A percentile compares a stretch with the other conserved stretches of the same genome.
Conservation (phyloP, 2,888 invertebrate species). For the Nipponacmea schrenckii region DNA sequence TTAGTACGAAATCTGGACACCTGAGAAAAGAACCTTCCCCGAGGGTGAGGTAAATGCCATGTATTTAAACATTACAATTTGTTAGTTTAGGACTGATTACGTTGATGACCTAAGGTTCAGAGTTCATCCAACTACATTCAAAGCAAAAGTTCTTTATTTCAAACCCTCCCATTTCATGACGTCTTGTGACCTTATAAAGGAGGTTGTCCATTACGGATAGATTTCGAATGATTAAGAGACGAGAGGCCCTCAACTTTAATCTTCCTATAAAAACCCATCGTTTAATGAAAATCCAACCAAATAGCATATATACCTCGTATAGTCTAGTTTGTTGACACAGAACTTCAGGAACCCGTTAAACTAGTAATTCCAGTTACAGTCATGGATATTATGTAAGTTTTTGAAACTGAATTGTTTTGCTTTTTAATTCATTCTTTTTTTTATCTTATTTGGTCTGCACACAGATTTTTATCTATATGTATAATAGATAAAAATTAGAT, state of each 20-base stretch:
- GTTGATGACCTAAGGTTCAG: not conserved
- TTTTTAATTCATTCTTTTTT: too few species aligned
- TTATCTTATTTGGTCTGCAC: too few species aligned
- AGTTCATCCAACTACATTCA: not conserved
- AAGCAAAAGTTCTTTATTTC: conserved; percentile 1
- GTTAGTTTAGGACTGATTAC: conserved; percentile 4
- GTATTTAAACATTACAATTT: conserved; percentile 4
- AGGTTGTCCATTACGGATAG: not conserved
- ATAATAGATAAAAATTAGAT: too few species aligned
- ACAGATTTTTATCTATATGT: too few species aligned
- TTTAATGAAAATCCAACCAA: not conserved
- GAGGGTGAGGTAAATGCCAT: not conserved
- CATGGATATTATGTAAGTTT: too few species aligned
- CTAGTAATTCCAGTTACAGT: too few species aligned
- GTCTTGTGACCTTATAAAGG: conserved; percentile 7
- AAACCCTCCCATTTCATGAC: conserved; percentile 5
- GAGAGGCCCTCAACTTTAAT: not conserved
- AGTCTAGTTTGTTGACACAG: too few species aligned
- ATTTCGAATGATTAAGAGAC: not conserved
- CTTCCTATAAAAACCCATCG: conserved; percentile 5
- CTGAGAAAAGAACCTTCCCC: not conserved
- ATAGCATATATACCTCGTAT: not conserved
- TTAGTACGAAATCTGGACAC: too few species aligned
- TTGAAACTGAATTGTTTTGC: too few species aligned
- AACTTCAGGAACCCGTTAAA: too few species aligned